These are phyloP conservation scores for Chaenocephalus aceratus DNA, from an alignment of 2,113 vertebrate species.

Conservation along the genomic window DNA sequence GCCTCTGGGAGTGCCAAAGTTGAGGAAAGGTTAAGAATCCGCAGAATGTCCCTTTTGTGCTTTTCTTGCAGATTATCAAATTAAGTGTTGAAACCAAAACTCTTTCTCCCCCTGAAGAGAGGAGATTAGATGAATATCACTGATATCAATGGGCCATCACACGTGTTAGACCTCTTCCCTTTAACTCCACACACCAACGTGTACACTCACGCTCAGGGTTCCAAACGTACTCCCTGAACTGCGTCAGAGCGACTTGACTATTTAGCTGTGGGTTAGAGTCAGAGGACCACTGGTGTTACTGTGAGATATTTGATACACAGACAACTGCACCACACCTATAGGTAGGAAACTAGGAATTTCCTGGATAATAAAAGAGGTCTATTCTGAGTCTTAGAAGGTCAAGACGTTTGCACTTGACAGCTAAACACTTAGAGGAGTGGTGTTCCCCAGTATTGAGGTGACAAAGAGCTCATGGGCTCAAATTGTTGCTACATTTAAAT, in stretches of 20 bases:
- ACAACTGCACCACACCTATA: slow-evolving; percentile 80
- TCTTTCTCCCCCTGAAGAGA: slow-evolving; percentile 54
- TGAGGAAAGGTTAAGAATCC: slow-evolving; percentile 84
- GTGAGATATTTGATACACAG: slow-evolving; percentile 76
- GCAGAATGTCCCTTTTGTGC: slow-evolving; percentile 83
- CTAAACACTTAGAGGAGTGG: slow-evolving; percentile 61
- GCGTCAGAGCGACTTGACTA: slow-evolving; percentile 63
- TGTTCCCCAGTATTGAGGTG: slow-evolving; percentile 27
- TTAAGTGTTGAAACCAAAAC: slow-evolving; percentile 81
- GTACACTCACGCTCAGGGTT: slow-evolving; percentile 31
- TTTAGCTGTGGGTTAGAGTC: slow-evolving; percentile 60
- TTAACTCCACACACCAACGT: slow-evolving; percentile 36
- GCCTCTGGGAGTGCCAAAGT: slow-evolving; percentile 81
- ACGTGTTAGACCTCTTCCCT: slow-evolving; percentile 50
- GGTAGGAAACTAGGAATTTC: slow-evolving; percentile 80
- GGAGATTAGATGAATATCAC: slow-evolving; percentile 75
- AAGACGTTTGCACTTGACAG: slow-evolving; percentile 72
- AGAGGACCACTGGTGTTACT: slow-evolving; percentile 68
- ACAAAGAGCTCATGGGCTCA: slow-evolving; percentile 33
- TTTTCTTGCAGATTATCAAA: slow-evolving; percentile 83
- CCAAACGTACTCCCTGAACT: slow-evolving; percentile 54
- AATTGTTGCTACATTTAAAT: slow-evolving; percentile 35
- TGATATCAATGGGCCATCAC: slow-evolving; percentile 70
- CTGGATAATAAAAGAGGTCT: slow-evolving; percentile 77
- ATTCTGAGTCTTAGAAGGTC: slow-evolving; percentile 72